Base-by-base conservation (phyloP, 1,140 invertebrate genomes). In the Lasioglossum baleicum region DNA sequence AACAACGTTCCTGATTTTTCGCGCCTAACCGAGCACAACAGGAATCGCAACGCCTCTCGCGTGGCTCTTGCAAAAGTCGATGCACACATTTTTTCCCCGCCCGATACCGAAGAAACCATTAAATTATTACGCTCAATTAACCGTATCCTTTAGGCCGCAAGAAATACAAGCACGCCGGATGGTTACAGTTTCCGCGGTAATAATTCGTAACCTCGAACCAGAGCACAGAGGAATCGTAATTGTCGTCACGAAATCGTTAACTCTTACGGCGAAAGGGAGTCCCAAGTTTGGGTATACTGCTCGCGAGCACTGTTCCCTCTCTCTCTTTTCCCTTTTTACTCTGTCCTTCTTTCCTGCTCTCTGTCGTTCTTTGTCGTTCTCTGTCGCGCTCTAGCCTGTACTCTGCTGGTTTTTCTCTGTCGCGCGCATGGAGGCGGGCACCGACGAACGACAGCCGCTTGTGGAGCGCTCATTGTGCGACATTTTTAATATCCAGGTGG, bases 401-500 rank as follows among this genome's bases (percentile, higher is more conserved):
- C 44, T 48, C 44, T 48, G 2, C 44, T 13, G 44, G 10, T 11
- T 48, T 48, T 48, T 48, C 13, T 48, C 44, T 11, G 8, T 48
- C 44, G 44, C 44, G 44, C 44, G 2, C 10, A 11, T 7, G n/a
- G 17, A n/a, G 20, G 56, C 56, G 56, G 5, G 51, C 56, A 78
- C 80, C 74, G 63, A 65, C 65, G 44, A 82, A 78, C 80, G 75
- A 76, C 74, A 84, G 71, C 80, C 76, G 75, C 83, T 77, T 68
- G 78, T 73, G 85, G 80, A 89, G 82, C 83, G 85, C 88, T 90
- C 84, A 88, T 90, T 89, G 89, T 89, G 84, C 88, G 88, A 88
- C 86, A 90, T 90, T 91, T 91, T 91, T 90, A 88, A 90, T 90
- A 90, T 91, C 89, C 90, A 91, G 86, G 83, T 90, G 89, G 89